A percentile compares a stretch with the other conserved stretches of the same genome.
These are phyloP conservation scores for Drosophila nebulosa DNA, from an alignment of 1,140 invertebrate genomes.

Conservation along the genomic window DNA sequence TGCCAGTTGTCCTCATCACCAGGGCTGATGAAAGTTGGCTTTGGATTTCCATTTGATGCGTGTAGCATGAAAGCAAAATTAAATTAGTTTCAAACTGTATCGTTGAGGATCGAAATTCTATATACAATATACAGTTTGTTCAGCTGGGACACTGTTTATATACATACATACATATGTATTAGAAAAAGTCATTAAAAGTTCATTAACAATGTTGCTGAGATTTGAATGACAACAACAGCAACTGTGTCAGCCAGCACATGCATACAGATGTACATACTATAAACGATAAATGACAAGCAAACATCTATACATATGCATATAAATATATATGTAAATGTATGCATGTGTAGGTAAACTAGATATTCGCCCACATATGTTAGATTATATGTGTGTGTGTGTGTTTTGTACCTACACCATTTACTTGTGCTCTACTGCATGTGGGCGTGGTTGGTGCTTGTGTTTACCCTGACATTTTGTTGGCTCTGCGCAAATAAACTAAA, in stretches of 20 bases:
- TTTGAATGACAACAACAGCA: slow-evolving; percentile 55
- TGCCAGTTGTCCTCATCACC: slow-evolving; percentile 24
- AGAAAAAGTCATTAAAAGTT: slow-evolving; percentile 79
- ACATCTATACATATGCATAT: not conserved
- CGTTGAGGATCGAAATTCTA: slow-evolving; percentile 43
- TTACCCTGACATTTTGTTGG: slow-evolving; percentile 54
- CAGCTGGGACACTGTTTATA: slow-evolving; percentile 17
- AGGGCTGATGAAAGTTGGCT: slow-evolving; percentile 27
- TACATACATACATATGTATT: slow-evolving; percentile 38
- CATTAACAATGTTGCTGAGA: slow-evolving; percentile 78
- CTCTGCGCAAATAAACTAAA: slow-evolving; percentile 57
- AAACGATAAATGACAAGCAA: slow-evolving; percentile 2
- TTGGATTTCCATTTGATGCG: slow-evolving; percentile 62
- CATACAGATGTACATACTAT: slow-evolving; percentile 11
- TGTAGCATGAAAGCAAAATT: slow-evolving; percentile 38
- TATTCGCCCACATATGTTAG: not conserved
- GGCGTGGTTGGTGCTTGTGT: slow-evolving; percentile 35
- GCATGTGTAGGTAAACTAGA: slow-evolving; percentile 32
- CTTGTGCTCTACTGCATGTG: slow-evolving; percentile 12
- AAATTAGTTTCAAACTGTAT: slow-evolving; percentile 23
- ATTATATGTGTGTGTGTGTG: not conserved
- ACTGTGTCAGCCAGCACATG: slow-evolving; percentile 56
- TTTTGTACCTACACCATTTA: not conserved
- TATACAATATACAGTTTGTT: slow-evolving; percentile 26
- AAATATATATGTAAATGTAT: slow-evolving; percentile 6